These are phyloP conservation scores for Oriolus oriolus DNA, from an alignment of 2,113 vertebrate genomes.

Conservation along the genomic window DNA sequence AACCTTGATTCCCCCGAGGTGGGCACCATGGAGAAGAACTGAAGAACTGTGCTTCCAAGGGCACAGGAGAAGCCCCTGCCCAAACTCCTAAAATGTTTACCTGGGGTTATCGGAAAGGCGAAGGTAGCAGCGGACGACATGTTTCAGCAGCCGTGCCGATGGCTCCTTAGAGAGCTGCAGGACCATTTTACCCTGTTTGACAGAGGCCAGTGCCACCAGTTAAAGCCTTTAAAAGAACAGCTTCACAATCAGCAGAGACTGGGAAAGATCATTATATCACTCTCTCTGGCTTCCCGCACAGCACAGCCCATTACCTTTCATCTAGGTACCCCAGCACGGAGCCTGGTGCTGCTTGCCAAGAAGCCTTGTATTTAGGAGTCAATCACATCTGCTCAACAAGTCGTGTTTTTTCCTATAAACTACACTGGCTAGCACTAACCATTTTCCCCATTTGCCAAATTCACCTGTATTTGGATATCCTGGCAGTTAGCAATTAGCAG, in stretches of 20 bases:
- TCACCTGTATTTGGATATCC: background rate
- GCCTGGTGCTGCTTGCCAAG: background rate
- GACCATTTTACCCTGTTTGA: conserved; percentile 93
- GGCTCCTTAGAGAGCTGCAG: conserved; percentile 97
- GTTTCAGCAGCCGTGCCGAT: conserved; percentile 91
- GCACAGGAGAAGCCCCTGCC: background rate
- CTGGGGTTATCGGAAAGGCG: conserved; percentile 97
- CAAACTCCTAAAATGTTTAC: conserved; percentile 78
- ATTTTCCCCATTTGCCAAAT: background rate
- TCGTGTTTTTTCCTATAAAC: background rate
- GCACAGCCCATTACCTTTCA: background rate
- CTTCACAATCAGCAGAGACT: background rate
- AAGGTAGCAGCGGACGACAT: conserved; percentile 96
- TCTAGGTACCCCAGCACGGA: rapidly evolving
- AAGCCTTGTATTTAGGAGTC: background rate
- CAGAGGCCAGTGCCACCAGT: background rate
- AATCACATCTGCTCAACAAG: background rate
- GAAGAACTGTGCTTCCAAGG: background rate
- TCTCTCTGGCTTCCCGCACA: rapidly evolving
- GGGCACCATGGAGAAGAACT: background rate
- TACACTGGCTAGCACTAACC: background rate
- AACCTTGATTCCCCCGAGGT: background rate
- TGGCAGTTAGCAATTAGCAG: background rate
- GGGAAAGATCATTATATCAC: background rate
- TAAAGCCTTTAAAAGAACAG: background rate